Percentiles rank a stretch among this genome's conserved stretches.
Evolutionary conservation across 2,797 vertebrate genomes (phyloP).

Genomic region (Streptopelia turtur): DNA sequence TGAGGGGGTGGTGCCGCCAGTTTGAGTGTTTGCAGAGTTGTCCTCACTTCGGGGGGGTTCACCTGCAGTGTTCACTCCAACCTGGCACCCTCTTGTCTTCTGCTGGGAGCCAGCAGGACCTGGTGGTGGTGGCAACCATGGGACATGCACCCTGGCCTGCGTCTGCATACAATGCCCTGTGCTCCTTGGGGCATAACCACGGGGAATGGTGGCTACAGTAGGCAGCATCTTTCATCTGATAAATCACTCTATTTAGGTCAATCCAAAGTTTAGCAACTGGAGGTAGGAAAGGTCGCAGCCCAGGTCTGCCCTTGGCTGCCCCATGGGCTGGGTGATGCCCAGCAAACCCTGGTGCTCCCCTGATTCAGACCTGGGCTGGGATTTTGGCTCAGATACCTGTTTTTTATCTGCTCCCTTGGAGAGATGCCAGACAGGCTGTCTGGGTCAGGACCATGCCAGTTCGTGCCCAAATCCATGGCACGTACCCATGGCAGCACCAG

Average conservation of each 20-base stretch:
- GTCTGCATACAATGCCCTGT: rapidly evolving
- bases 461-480: not conserved
- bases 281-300: not conserved
- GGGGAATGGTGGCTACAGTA: not conserved
- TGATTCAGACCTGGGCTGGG: not conserved
- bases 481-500: rapidly evolving
- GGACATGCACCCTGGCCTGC: rapidly evolving
- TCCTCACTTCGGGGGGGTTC: not conserved
- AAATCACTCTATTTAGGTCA: not conserved
- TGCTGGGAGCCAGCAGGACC: rapidly evolving
- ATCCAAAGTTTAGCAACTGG: not conserved
- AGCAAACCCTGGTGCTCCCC: not conserved
- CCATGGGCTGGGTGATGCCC: not conserved
- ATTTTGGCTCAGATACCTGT: not conserved
- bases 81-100: rapidly evolving
- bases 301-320: rapidly evolving
- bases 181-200: not conserved
- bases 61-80: not conserved
- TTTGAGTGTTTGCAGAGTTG: not conserved
- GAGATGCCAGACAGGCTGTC: rapidly evolving
- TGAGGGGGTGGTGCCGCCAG: not conserved
- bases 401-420: not conserved
- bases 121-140: not conserved
- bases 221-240: not conserved
- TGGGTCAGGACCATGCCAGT: rapidly evolving